Evolutionary conservation across 2,113 vertebrate species (phyloP).

Genomic region (Cynoglossus semilaevis): DNA sequence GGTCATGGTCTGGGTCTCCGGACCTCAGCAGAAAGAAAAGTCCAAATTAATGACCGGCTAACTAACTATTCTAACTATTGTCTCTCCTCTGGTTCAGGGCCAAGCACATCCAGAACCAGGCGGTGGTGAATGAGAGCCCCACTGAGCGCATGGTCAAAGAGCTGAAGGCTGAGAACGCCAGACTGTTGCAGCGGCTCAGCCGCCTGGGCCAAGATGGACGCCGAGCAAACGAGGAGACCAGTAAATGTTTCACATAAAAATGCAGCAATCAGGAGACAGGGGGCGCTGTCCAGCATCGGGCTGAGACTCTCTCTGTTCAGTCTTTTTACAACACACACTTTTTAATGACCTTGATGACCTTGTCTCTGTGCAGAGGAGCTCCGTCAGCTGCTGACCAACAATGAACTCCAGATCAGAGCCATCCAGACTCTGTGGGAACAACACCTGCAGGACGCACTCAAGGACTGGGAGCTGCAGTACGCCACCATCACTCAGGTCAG

Average conservation of each 20-base stretch:
- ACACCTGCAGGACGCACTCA: slow-evolving; percentile 78
- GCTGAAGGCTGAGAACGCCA: slow-evolving; percentile 79
- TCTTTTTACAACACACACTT: too few species aligned
- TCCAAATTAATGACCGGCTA: too few species aligned
- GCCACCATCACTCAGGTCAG: slow-evolving; percentile 76
- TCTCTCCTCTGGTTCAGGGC: slow-evolving; percentile 64
- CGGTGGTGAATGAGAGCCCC: slow-evolving; percentile 84
- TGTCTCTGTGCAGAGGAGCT: slow-evolving; percentile 72
- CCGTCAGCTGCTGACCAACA: slow-evolving; percentile 73
- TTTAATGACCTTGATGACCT: not conserved
- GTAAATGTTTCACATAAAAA: slow-evolving; percentile 60
- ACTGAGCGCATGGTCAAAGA: slow-evolving; percentile 80
- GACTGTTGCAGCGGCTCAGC: slow-evolving; percentile 70
- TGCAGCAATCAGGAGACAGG: too few species aligned
- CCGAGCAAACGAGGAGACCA: slow-evolving; percentile 75
- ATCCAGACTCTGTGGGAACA: slow-evolving; percentile 81
- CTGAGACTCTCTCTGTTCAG: too few species aligned
- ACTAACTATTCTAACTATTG: not conserved
- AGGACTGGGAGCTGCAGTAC: slow-evolving; percentile 82
- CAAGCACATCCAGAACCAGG: slow-evolving; percentile 85
- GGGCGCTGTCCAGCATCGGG: too few species aligned
- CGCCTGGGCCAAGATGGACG: slow-evolving; percentile 75
- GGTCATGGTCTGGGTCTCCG: too few species aligned
- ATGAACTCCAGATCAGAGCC: slow-evolving; percentile 73
- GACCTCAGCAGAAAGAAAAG: too few species aligned